phyloP scores from a whole-genome alignment of 2,797 vertebrate species.

The Cirrhinus molitorella region DNA sequence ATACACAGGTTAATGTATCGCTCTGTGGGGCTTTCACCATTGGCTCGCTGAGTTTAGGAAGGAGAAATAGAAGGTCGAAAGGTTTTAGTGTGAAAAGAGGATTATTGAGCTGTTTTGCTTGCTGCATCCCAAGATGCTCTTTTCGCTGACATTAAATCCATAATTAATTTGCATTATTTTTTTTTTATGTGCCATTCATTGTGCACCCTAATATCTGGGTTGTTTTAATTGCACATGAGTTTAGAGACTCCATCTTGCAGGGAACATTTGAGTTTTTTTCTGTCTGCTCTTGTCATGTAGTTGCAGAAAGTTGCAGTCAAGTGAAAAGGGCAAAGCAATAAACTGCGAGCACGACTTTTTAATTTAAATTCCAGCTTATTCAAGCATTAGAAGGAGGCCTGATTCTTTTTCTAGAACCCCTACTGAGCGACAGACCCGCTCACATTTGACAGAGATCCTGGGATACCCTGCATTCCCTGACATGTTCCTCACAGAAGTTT shows the following conservation, averaged over 20 bases:
- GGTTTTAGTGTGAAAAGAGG: constrained; percentile 48
- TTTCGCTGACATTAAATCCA: constrained; percentile 54
- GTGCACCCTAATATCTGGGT: constrained; percentile 40
- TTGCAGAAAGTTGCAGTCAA: constrained; percentile 42
- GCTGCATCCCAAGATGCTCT: constrained; percentile 32
- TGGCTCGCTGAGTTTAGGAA: not conserved
- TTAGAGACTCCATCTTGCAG: constrained; percentile 9
- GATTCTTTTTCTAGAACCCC: constrained; percentile 6
- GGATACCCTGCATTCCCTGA: constrained; percentile 30
- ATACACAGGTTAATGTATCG: constrained; percentile 24
- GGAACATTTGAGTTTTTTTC: constrained; percentile 27
- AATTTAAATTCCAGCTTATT: constrained; percentile 43
- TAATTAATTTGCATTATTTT: constrained; percentile 58
- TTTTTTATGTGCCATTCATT: constrained; percentile 49
- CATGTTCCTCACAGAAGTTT: constrained; percentile 12
- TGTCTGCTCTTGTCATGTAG: constrained; percentile 38
- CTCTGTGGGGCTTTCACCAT: constrained; percentile 13
- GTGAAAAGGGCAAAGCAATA: constrained; percentile 52
- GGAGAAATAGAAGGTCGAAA: constrained; percentile 28
- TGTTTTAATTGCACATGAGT: constrained; percentile 46
- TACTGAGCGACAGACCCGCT: constrained; percentile 19
- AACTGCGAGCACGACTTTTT: constrained; percentile 26
- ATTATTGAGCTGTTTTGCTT: constrained; percentile 51
- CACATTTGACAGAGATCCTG: constrained; percentile 20
- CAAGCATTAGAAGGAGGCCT: constrained; percentile 9